A percentile compares a stretch with the other conserved stretches of the same genome.
Conservation (phyloP, 2,113 vertebrate genomes). For the Daubentonia madagascariensis region DNA sequence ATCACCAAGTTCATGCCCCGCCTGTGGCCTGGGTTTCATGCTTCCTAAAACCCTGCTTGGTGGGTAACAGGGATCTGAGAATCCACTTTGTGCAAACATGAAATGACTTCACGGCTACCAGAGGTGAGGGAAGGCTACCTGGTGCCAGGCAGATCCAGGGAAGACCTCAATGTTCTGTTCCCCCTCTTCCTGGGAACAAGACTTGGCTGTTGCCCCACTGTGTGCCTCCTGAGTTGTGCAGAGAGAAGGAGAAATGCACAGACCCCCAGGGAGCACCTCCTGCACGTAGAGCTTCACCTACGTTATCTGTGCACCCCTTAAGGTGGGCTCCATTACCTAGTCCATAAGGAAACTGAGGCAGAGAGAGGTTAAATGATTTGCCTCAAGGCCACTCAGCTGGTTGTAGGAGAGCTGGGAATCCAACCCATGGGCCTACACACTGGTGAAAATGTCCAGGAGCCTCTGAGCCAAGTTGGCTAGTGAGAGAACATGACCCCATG, state of each 20-base stretch:
- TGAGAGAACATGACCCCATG: not conserved
- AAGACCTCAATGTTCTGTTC: too few relatives aligned
- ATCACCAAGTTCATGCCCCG: not conserved
- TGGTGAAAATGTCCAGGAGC: not conserved
- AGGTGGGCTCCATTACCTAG: not conserved
- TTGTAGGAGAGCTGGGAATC: not conserved
- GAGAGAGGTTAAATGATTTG: not conserved
- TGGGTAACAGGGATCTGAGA: not conserved
- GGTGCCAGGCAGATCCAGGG: too few relatives aligned
- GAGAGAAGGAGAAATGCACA: not conserved
- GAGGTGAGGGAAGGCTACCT: not conserved
- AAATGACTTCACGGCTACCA: not conserved
- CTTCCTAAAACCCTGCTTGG: not conserved
- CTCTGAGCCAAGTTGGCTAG: not conserved
- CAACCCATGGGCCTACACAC: not conserved
- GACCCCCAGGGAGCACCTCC: not conserved
- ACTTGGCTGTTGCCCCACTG: not conserved
- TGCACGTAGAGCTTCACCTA: accelerated
- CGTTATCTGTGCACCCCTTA: accelerated
- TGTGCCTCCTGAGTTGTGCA: not conserved
- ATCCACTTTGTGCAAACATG: not conserved
- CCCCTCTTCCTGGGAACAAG: not conserved
- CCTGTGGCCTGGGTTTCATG: not conserved
- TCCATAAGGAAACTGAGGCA: not conserved
- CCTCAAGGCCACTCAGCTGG: not conserved